Conservation (phyloP, 1,140 invertebrate species). For the Eurytemora carolleeae region DNA sequence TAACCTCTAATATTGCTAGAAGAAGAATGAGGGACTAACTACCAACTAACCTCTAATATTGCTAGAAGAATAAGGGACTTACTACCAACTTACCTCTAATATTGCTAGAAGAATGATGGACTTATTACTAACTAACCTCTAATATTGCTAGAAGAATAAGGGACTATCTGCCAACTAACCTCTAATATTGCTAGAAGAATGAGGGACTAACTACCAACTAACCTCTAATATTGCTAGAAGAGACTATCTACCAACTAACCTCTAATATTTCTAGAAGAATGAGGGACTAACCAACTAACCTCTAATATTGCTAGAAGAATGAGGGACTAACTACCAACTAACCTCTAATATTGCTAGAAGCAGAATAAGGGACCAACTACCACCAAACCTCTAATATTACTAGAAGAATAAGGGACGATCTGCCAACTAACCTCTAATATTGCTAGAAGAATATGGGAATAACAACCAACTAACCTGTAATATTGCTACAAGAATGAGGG, state of each 20-base stretch:
- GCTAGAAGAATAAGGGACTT: neutral
- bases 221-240: neutral
- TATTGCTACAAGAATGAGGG: neutral
- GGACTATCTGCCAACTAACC: no score
- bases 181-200: neutral
- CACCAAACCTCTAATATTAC: no score
- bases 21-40: neutral
- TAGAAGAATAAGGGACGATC: neutral
- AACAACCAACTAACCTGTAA: neutral
- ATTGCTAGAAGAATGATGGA: neutral
- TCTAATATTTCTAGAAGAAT: neutral
- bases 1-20: neutral
- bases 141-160: neutral
- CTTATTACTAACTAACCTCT: neutral
- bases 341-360: neutral
- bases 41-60: neutral
- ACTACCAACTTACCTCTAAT: neutral
- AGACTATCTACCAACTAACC: neutral
- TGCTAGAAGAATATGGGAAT: neutral
- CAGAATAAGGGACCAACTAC: no score
- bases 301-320: neutral
- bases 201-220: neutral
- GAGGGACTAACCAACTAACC: no score
- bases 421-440: neutral
- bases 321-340: neutral